These are phyloP conservation scores for Ophion slaviceki DNA, from an alignment of 2,888 invertebrate genomes.

Conservation along the genomic window DNA sequence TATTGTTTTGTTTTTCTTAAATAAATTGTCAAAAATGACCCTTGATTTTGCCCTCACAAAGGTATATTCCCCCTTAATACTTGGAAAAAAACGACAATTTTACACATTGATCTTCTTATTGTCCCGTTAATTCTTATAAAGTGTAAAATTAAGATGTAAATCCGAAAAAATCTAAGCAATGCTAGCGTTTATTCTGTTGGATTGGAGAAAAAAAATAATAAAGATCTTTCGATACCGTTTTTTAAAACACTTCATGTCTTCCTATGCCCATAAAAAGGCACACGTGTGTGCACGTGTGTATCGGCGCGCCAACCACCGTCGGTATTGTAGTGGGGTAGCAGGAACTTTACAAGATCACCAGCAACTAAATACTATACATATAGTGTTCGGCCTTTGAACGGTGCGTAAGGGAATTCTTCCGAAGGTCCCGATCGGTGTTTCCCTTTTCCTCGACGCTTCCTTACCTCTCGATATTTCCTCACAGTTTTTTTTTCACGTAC, in stretches of 20 bases:
- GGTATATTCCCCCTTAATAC: no score
- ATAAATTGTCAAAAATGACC: no score
- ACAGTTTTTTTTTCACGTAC: background rate
- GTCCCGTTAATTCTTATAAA: no score
- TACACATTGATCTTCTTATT: no score
- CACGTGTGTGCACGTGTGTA: conserved; percentile 63
- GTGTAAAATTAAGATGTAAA: no score
- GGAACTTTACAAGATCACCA: conserved; percentile 73
- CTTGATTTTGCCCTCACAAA: no score
- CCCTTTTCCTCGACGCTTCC: conserved; percentile 8
- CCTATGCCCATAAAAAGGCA: background rate
- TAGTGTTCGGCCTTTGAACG: conserved; percentile 74
- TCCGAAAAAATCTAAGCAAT: no score
- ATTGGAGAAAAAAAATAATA: no score
- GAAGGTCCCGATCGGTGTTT: conserved; percentile 15
- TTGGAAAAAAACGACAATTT: no score
- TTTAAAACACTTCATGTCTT: background rate
- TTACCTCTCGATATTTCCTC: background rate
- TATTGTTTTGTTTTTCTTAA: no score
- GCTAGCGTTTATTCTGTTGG: no score
- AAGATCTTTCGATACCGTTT: no score
- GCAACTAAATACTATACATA: conserved; percentile 69
- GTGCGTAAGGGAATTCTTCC: conserved; percentile 64
- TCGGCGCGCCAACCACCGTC: conserved; percentile 46
- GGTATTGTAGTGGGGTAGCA: conserved; percentile 73